Conservation (phyloP, 2,113 vertebrate species). For the Grammomys surdaster region DNA sequence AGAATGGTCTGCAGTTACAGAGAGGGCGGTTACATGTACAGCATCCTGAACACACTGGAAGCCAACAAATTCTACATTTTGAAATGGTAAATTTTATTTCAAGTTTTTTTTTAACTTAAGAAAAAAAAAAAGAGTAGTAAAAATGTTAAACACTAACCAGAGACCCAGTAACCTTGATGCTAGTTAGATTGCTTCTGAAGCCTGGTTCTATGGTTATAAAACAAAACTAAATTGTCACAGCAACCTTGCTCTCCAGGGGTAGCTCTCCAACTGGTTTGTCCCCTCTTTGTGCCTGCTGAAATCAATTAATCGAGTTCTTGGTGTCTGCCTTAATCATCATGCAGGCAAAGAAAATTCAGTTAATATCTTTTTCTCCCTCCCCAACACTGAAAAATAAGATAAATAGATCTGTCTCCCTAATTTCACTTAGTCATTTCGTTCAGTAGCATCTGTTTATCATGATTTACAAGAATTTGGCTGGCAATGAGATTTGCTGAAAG, state of each 20-base stretch:
- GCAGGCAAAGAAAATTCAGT: slow-evolving; percentile 67
- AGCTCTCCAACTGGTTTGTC: neutral
- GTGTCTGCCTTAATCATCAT: slow-evolving; percentile 63
- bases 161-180: slow-evolving; percentile 71
- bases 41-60: neutral
- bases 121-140: neutral
- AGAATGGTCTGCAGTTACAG: neutral
- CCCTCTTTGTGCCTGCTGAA: slow-evolving; percentile 74
- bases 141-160: slow-evolving; percentile 57
- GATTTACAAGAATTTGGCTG: slow-evolving; percentile 79
- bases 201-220: slow-evolving; percentile 62
- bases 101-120: neutral
- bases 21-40: neutral
- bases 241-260: neutral
- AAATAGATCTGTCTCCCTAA: slow-evolving; percentile 80
- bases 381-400: slow-evolving; percentile 72
- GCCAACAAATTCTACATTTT: neutral
- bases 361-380: slow-evolving; percentile 74
- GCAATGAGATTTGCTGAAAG: slow-evolving; percentile 66
- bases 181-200: slow-evolving; percentile 82
- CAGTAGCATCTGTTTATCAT: slow-evolving; percentile 78
- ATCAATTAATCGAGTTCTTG: slow-evolving; percentile 83
- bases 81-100: slow-evolving; percentile 29
- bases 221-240: slow-evolving; percentile 62
- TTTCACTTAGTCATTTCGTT: slow-evolving; percentile 77